phyloP scores from a whole-genome alignment of 2,797 vertebrate genomes.

The Rhinophrynus dorsalis region DNA sequence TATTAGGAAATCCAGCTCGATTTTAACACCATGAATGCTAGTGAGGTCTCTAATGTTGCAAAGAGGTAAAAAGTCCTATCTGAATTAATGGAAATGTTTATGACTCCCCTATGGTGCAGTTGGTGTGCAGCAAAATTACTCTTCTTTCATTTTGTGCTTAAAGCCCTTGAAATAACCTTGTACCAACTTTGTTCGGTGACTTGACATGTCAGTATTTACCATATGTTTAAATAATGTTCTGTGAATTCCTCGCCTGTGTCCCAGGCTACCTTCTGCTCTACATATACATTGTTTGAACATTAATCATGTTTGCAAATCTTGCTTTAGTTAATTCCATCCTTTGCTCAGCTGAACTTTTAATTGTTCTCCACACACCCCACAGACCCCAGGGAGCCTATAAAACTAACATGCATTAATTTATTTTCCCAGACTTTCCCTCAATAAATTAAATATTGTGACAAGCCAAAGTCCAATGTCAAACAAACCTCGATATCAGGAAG shows the following conservation, averaged over 20 bases:
- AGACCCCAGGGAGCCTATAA: constrained; percentile 28
- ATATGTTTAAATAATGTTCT: constrained; percentile 13
- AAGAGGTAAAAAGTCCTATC: too few relatives aligned
- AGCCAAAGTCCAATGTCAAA: constrained; percentile 17
- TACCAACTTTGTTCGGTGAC: background rate
- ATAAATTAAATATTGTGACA: constrained; percentile 34
- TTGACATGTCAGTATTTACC: background rate
- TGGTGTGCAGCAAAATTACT: too few relatives aligned
- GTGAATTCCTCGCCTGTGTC: background rate
- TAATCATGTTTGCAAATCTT: constrained; percentile 40
- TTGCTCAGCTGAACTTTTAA: constrained; percentile 44
- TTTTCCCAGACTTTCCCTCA: constrained; percentile 17
- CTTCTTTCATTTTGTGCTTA: too few relatives aligned
- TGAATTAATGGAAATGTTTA: too few relatives aligned
- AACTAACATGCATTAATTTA: constrained; percentile 40
- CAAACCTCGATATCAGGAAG: background rate
- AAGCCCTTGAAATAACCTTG: background rate
- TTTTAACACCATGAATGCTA: too few relatives aligned
- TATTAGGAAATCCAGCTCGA: too few relatives aligned
- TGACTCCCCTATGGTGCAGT: too few relatives aligned
- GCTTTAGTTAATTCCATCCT: constrained; percentile 41
- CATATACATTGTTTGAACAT: constrained; percentile 16
- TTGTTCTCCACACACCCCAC: constrained; percentile 19
- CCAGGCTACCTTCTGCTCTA: constrained; percentile 7
- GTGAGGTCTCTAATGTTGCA: too few relatives aligned